Conservation (phyloP, 2,113 vertebrate genomes). For the Oenanthe oenanthe region DNA sequence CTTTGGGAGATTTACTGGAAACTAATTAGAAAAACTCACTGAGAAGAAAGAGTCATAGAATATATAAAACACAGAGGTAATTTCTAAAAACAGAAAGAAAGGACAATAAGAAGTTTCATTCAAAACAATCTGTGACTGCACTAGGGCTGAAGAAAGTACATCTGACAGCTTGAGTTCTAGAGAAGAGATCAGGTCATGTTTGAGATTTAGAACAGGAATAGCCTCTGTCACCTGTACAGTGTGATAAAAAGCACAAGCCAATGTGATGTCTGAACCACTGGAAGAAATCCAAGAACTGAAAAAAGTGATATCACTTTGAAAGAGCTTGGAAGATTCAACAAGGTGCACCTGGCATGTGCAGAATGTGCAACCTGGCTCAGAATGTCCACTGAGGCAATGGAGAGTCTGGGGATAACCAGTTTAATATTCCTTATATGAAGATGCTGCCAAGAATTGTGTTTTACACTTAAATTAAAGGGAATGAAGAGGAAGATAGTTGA, state of each 20-base stretch:
- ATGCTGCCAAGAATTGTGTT: not conserved
- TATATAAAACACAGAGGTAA: not conserved
- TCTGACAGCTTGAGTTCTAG: not conserved
- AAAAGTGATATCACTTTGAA: not conserved
- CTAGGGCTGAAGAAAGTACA: not conserved
- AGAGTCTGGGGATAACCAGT: not conserved
- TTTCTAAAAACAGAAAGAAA: not conserved
- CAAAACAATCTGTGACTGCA: not conserved
- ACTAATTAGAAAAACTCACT: not conserved
- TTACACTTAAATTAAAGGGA: not conserved
- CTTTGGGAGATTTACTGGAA: not conserved
- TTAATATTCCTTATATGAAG: not conserved
- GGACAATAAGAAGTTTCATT: not conserved
- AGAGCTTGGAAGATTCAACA: not conserved
- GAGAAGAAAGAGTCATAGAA: not conserved
- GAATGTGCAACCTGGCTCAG: fast-evolving
- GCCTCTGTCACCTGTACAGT: not conserved
- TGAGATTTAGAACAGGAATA: not conserved
- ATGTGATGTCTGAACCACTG: not conserved
- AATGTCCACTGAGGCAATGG: not conserved
- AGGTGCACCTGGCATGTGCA: not conserved
- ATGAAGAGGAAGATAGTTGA: not conserved
- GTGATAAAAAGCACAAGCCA: not conserved
- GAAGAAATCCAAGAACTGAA: not conserved
- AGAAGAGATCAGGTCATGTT: not conserved